Evolutionary conservation across 1,140 invertebrate genomes (phyloP).

Genomic region (Conus betulinus): DNA sequence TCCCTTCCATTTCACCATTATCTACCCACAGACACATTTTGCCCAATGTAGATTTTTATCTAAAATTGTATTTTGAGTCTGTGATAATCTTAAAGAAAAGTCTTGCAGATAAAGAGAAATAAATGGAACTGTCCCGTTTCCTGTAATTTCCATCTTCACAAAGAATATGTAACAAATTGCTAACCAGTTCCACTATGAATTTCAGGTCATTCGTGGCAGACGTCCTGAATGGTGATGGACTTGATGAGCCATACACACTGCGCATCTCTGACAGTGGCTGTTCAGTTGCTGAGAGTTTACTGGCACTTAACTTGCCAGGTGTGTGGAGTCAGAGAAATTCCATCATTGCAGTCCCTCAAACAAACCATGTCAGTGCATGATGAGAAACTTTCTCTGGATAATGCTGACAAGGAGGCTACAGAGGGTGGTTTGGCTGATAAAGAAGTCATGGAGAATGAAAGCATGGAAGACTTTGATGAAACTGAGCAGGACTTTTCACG

Average conservation of each 20-base stretch:
- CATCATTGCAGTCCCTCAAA: not conserved
- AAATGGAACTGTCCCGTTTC: no score
- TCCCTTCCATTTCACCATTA: no score
- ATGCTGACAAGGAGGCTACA: not conserved
- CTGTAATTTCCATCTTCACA: no score
- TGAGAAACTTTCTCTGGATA: not conserved
- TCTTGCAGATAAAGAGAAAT: no score
- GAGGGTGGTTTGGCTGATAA: not conserved
- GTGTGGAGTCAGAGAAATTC: not conserved
- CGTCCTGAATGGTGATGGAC: slow-evolving; percentile 6
- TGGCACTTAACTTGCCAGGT: not conserved
- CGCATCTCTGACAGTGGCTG: not conserved
- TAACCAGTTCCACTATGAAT: not conserved
- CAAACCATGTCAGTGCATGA: not conserved
- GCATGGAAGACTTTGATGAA: not conserved
- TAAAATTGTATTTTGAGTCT: no score
- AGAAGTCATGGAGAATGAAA: not conserved
- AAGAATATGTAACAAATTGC: no score
- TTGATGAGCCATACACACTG: not conserved
- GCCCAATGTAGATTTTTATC: no score
- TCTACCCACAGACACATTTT: no score
- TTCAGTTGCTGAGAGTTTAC: slow-evolving; percentile 6
- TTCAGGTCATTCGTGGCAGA: slow-evolving; percentile 17
- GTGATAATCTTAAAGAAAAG: no score
- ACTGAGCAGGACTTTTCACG: not conserved